A percentile compares a stretch with the other conserved stretches of the same genome.
phyloP scores from a whole-genome alignment of 2,797 vertebrate species.

The Perodicticus potto region DNA sequence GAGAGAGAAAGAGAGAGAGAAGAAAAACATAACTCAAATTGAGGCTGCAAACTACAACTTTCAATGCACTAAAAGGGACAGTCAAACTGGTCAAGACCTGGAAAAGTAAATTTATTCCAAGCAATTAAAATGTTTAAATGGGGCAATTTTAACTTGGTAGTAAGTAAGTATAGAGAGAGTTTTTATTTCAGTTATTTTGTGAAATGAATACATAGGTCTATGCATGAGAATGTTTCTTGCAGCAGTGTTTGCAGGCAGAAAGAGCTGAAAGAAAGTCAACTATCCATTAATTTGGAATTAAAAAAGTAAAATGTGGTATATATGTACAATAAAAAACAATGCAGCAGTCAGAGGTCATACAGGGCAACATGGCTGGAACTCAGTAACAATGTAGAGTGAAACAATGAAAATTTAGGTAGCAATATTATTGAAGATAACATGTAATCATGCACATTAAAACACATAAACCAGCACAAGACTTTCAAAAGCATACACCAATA shows the following conservation, averaged over 20 bases:
- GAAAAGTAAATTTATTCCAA: not conserved
- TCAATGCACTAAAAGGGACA: not conserved
- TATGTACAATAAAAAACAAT: not conserved
- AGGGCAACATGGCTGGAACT: not conserved
- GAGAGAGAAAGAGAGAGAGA: not conserved
- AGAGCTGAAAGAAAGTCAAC: not conserved
- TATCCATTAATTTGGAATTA: not conserved
- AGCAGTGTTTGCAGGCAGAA: not conserved
- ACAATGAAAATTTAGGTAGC: conserved; percentile 14
- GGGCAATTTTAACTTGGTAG: not conserved
- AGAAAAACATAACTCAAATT: not conserved
- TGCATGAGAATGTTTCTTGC: not conserved
- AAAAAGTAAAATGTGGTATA: not conserved
- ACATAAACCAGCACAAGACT: conserved; percentile 12
- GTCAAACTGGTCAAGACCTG: conserved; percentile 1
- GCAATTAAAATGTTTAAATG: conserved; percentile 9
- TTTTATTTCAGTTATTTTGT: not conserved
- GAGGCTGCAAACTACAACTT: conserved; percentile 17
- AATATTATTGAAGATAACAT: not conserved
- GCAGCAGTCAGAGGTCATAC: not conserved
- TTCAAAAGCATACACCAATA: conserved; percentile 15
- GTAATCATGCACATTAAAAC: not conserved
- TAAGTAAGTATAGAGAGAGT: not conserved
- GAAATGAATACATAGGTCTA: not conserved
- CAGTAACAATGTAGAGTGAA: not conserved